phyloP scores from a whole-genome alignment of 2,888 invertebrate genomes.

The Ametastegia equiseti region DNA sequence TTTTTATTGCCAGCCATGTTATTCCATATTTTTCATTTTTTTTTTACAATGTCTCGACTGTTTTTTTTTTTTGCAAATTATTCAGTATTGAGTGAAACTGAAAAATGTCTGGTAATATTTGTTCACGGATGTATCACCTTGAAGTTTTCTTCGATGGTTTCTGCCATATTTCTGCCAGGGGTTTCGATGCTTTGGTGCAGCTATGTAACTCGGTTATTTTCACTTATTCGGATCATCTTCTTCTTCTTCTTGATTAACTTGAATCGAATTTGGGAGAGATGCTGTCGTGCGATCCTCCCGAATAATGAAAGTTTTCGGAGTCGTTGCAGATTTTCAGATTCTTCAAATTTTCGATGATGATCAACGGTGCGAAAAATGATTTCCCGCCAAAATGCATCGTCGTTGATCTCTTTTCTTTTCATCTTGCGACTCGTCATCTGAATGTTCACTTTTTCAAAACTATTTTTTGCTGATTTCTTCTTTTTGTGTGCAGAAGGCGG shows the following conservation, averaged over 20 bases:
- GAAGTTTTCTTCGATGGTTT: neutral
- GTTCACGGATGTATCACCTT: neutral
- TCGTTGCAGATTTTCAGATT: neutral
- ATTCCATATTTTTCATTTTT: too few species aligned
- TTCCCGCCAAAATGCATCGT: neutral
- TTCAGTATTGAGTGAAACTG: neutral
- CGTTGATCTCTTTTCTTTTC: neutral
- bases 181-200: too few species aligned
- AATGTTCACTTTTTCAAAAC: too few species aligned
- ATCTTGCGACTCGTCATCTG: too few species aligned
- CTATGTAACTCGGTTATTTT: neutral
- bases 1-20: slow-evolving; percentile 13
- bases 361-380: neutral
- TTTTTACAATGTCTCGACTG: neutral
- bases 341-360: neutral
- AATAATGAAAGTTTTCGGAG: neutral
- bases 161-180: neutral
- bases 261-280: neutral
- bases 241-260: neutral
- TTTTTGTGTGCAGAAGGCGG: too few species aligned
- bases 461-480: neutral
- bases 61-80: neutral
- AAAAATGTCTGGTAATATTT: neutral
- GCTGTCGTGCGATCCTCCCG: neutral
- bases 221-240: too few species aligned